Evolutionary conservation across 1,140 invertebrate genomes (phyloP).

Genomic region (Eufriesea mexicana): DNA sequence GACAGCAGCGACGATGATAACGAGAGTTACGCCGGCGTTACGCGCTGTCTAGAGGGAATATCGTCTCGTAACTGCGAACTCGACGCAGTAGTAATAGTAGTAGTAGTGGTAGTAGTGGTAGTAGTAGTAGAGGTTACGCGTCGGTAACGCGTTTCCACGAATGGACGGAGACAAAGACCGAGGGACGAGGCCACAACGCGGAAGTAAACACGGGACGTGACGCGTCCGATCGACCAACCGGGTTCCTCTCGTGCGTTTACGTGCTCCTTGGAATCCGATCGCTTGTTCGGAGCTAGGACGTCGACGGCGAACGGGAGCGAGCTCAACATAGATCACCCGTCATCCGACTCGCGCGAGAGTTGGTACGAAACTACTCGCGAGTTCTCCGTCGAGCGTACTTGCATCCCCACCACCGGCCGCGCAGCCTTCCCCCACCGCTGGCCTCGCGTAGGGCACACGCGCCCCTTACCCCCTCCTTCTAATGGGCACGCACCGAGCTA

Average conservation of each 20-base stretch:
- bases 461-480: conserved; percentile 73
- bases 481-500: conserved; percentile 76
- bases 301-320: conserved; percentile 2
- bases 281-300: not conserved
- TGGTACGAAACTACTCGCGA: conserved; percentile 78
- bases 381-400: conserved; percentile 69
- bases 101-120: no score
- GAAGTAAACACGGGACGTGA: not conserved
- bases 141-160: not conserved
- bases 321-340: conserved; percentile 29
- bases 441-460: conserved; percentile 73
- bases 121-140: not conserved
- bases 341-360: conserved; percentile 64
- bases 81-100: no score
- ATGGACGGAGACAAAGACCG: no score
- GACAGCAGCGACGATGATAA: conserved; percentile 55
- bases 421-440: conserved; percentile 47
- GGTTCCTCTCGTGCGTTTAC: not conserved
- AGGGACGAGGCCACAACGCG: not conserved
- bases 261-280: not conserved
- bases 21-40: conserved; percentile 54
- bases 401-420: conserved; percentile 55
- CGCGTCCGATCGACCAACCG: not conserved
- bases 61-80: conserved; percentile 48
- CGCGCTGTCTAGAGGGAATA: conserved; percentile 59